Evolutionary conservation across 2,797 vertebrate species (phyloP), one percentile per base, ranked within the genome.

Genomic region (Harpagifer antarcticus): DNA sequence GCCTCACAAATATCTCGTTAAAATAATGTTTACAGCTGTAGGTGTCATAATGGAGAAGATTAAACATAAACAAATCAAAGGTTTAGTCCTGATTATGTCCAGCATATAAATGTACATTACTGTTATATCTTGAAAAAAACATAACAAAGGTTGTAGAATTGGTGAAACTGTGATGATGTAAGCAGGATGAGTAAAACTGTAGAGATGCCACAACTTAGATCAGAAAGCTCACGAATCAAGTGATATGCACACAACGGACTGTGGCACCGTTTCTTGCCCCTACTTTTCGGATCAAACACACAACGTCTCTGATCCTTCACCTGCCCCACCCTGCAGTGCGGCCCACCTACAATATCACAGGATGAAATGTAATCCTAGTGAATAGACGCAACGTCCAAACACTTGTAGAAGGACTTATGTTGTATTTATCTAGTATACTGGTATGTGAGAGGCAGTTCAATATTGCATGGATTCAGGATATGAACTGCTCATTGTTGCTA

Each of bases 271-370:
- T 62, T 81, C 45, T 49, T 62, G 53, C n/a, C 47, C 52, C 43
- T 49, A 20, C 17, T 72, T 78, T 73, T 3, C 37, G 49, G 69
- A 83, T 85, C 76, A 86, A 86, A 83, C 27, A 5, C 43, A 64
- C 69, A 66, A 9, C 45, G 1, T 59, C 64, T 83, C 69, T 83
- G 77, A 84, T 85, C 79, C 50, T 69, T 44, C 64, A 48, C 61
- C 72, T 76, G 71, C 81, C 75, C 55, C 67, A 76, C 76, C 81
- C 68, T 76, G 58, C 59, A 49, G 77, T 69, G 3, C 43, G 72
- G 72, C 77, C 62, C 79, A 80, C 50, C 9, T 52, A 74, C 70
- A 72, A 48, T 59, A 82, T 81, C 75, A 68, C 66, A 78, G 66
- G 64, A 78, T 82, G 66, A 82, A 85, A 81, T 20, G 14, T 17